Evolutionary conservation across 2,113 vertebrate species (phyloP).

Genomic region (Apodemus sylvaticus): DNA sequence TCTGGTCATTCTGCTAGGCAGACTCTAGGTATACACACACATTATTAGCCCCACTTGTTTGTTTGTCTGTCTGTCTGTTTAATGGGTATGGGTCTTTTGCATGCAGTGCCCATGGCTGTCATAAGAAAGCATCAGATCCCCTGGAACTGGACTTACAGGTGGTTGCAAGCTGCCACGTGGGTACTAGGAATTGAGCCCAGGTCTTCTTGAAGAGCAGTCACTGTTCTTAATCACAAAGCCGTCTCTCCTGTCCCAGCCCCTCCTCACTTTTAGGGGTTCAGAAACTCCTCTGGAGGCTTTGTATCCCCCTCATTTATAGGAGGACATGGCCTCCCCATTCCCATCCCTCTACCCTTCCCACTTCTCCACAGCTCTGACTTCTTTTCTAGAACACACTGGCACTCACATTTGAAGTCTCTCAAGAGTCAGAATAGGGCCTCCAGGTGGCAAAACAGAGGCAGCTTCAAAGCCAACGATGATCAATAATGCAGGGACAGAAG

Average conservation of each 20-base stretch:
- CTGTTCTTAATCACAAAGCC: background rate
- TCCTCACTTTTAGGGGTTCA: background rate
- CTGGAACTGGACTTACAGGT: background rate
- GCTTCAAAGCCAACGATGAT: background rate
- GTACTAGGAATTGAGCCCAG: background rate
- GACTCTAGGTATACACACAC: background rate
- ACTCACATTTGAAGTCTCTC: background rate
- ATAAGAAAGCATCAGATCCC: background rate
- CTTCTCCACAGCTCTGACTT: no score
- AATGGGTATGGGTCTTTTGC: background rate
- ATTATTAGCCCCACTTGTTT: background rate
- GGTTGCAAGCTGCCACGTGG: background rate
- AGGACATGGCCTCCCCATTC: accelerated
- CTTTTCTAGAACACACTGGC: background rate
- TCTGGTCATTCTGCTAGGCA: background rate
- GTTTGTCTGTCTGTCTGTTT: background rate
- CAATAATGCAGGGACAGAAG: background rate
- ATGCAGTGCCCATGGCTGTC: background rate
- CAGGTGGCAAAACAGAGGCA: background rate
- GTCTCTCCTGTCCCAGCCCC: background rate
- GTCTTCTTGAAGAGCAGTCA: background rate
- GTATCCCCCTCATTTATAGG: background rate
- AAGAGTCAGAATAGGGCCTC: background rate
- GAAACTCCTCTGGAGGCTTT: background rate
- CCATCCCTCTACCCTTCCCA: accelerated